Percentiles rank a stretch among this genome's conserved stretches.
phyloP scores from a whole-genome alignment of 1,140 invertebrate species.

The Aphelenchoides avenae region DNA sequence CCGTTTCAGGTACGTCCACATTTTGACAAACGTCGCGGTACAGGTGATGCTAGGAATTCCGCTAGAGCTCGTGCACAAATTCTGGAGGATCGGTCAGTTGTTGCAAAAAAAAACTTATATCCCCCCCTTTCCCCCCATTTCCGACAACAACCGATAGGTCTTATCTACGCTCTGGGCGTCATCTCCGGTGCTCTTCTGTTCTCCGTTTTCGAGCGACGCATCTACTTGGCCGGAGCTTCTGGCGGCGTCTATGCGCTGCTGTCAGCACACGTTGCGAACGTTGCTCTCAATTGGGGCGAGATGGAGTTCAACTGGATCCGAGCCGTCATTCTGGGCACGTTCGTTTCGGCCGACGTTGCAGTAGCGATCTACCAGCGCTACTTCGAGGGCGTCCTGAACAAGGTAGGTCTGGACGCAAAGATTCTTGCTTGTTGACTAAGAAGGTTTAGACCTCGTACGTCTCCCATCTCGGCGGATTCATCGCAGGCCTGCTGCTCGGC shows the following conservation, averaged over 20 bases:
- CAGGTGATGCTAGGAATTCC: conserved; percentile 86
- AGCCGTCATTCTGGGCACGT: conserved; percentile 69
- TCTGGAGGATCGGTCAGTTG: conserved; percentile 37
- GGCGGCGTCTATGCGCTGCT: conserved; percentile 89
- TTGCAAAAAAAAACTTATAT: too few relatives aligned
- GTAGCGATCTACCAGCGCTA: conserved; percentile 43
- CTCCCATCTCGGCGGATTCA: conserved; percentile 42
- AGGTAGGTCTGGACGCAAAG: conserved; percentile 13
- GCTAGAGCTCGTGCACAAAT: conserved; percentile 85
- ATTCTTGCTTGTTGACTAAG: conserved; percentile 1
- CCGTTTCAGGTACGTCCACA: conserved; percentile 64
- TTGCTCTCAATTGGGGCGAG: conserved; percentile 79
- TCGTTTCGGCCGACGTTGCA: conserved; percentile 63
- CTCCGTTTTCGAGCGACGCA: conserved; percentile 74
- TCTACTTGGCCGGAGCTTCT: conserved; percentile 85
- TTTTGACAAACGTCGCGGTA: conserved; percentile 84
- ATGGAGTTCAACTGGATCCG: conserved; percentile 72
- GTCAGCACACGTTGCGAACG: conserved; percentile 86
- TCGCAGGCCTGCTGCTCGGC: conserved; percentile 37
- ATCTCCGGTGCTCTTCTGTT: conserved; percentile 40
- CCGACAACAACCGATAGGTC: too few relatives aligned
- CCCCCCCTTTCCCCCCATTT: too few relatives aligned
- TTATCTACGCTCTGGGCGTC: conserved; percentile 44
- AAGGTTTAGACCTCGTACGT: conserved; percentile 38
- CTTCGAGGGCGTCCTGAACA: conserved; percentile 19